Evolutionary conservation across 1,140 invertebrate genomes (phyloP).

Genomic region (Drosophila grimshawi): DNA sequence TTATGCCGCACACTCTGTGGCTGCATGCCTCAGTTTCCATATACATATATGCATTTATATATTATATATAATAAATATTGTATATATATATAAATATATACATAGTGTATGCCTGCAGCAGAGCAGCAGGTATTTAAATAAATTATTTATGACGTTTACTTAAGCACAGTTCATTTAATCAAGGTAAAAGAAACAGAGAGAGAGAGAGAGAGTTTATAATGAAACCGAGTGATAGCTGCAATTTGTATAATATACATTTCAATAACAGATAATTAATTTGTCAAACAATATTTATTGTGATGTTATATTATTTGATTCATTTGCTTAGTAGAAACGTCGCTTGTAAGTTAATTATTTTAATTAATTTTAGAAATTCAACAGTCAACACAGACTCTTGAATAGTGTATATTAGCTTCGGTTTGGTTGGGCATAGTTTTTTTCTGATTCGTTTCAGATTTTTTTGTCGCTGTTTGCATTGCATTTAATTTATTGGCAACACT

Average conservation of each 20-base stretch:
- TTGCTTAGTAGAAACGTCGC: neutral
- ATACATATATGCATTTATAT: no score
- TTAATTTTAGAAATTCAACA: neutral
- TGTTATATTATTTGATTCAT: no score
- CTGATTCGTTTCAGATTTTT: slow-evolving; percentile 23
- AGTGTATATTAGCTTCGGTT: slow-evolving; percentile 32
- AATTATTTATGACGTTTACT: slow-evolving; percentile 23
- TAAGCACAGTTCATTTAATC: neutral
- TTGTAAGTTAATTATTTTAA: slow-evolving; percentile 1
- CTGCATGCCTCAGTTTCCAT: no score
- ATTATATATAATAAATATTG: no score
- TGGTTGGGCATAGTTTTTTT: neutral
- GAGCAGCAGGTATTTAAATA: slow-evolving; percentile 15
- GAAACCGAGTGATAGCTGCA: neutral
- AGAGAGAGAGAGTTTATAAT: neutral
- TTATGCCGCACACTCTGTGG: neutral
- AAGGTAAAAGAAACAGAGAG: neutral
- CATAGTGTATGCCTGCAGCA: neutral
- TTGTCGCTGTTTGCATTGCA: slow-evolving; percentile 44
- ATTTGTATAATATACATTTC: neutral
- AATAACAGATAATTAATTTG: neutral
- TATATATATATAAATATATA: no score
- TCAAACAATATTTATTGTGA: neutral
- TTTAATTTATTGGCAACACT: slow-evolving; percentile 82
- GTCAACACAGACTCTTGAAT: no score